These are phyloP conservation scores for Acanthoscelides obtectus DNA, from an alignment of 2,888 invertebrate species.

Conservation along the genomic window DNA sequence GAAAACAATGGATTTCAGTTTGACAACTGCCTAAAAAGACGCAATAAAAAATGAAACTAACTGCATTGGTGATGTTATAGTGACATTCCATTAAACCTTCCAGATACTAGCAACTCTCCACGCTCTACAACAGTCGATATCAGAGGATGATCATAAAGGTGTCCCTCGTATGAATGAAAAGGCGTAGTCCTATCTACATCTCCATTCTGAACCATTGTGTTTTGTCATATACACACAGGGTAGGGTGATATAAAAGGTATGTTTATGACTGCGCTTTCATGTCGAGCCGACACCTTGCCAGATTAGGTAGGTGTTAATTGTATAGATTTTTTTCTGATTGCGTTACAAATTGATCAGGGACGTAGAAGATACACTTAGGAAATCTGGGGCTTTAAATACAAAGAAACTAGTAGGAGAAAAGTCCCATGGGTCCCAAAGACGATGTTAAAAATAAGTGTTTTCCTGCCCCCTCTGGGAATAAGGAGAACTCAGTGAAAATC, in stretches of 20 bases:
- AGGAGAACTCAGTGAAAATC: too few relatives aligned
- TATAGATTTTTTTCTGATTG: conserved; percentile 24
- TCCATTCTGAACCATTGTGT: conserved; percentile 15
- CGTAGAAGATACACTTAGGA: too few relatives aligned
- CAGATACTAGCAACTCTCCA: neutral
- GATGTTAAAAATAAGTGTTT: too few relatives aligned
- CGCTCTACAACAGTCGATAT: neutral
- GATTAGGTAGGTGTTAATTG: conserved; percentile 33
- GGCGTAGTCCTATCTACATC: conserved; percentile 12
- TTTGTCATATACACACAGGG: conserved; percentile 16
- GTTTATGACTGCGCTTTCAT: conserved; percentile 28
- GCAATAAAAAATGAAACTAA: too few relatives aligned
- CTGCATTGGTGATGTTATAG: too few relatives aligned
- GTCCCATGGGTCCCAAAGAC: too few relatives aligned
- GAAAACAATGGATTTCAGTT: too few relatives aligned
- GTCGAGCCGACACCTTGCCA: conserved; percentile 9
- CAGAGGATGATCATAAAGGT: neutral
- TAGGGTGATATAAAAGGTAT: conserved; percentile 18
- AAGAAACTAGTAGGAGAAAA: too few relatives aligned
- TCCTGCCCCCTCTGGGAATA: too few relatives aligned
- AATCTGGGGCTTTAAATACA: too few relatives aligned
- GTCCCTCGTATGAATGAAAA: conserved; percentile 15
- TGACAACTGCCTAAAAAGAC: too few relatives aligned
- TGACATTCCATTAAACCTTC: neutral
- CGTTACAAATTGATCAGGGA: conserved; percentile 1